Conservation (phyloP, 2,113 vertebrate species). For the Sinocyclocheilus grahami region DNA sequence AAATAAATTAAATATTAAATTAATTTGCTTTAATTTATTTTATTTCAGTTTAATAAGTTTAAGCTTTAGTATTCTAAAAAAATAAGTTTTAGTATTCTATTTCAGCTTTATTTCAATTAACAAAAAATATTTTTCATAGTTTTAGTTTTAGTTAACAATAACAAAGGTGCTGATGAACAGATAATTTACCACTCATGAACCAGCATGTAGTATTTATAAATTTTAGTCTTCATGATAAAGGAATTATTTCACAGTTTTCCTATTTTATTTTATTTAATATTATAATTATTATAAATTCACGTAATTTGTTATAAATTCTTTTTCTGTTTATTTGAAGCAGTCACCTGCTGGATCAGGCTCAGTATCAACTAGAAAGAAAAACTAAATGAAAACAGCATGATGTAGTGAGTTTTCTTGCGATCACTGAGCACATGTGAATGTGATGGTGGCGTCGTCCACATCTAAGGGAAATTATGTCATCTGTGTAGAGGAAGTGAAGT, state of each 20-base stretch:
- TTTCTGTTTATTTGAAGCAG: background rate
- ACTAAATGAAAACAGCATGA: background rate
- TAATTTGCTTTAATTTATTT: too few relatives aligned
- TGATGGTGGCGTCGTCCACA: background rate
- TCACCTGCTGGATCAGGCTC: background rate
- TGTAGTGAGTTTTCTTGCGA: background rate
- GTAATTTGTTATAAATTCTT: too few relatives aligned
- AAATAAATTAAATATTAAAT: too few relatives aligned
- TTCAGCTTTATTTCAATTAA: too few relatives aligned
- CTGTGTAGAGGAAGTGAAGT: constrained; percentile 58
- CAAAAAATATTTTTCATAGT: too few relatives aligned
- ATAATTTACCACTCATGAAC: background rate
- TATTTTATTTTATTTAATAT: too few relatives aligned
- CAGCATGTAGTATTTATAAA: background rate
- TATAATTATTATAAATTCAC: too few relatives aligned
- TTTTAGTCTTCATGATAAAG: background rate
- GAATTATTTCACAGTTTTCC: too few relatives aligned
- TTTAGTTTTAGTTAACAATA: background rate
- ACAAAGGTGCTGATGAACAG: background rate
- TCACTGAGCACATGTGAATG: background rate
- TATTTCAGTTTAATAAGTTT: too few relatives aligned
- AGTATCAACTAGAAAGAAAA: background rate
- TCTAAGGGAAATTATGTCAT: constrained; percentile 1
- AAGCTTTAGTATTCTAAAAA: too few relatives aligned
- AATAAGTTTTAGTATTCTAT: too few relatives aligned